Percentiles rank a stretch among this genome's conserved stretches.
Evolutionary conservation across 2,888 invertebrate genomes (phyloP).

Genomic region (Rotaria magnacalcarata): DNA sequence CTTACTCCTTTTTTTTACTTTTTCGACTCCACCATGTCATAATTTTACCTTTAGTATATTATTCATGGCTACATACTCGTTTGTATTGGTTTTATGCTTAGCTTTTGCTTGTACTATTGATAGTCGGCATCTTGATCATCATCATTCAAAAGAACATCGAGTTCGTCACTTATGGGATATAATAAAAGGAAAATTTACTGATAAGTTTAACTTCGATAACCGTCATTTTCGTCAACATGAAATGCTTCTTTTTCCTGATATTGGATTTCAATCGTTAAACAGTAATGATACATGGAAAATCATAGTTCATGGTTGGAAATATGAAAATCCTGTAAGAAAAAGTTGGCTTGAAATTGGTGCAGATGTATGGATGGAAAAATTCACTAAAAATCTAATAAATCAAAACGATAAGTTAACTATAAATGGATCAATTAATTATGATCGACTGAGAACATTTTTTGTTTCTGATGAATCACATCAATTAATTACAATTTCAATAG

Average conservation of each 20-base stretch:
- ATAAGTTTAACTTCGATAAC: neutral
- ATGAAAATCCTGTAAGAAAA: neutral
- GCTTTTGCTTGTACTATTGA: neutral
- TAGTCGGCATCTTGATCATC: neutral
- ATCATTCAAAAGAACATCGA: neutral
- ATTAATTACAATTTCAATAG: neutral
- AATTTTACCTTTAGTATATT: neutral
- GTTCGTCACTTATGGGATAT: neutral
- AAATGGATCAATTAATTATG: neutral
- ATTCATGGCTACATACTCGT: neutral
- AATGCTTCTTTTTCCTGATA: neutral
- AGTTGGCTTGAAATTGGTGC: neutral
- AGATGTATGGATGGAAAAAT: neutral
- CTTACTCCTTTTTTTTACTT: no score
- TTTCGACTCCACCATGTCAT: neutral
- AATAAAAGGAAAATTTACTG: neutral
- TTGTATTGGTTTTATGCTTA: neutral
- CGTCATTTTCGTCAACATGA: neutral
- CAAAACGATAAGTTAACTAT: neutral
- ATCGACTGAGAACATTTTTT: constrained; percentile 5
- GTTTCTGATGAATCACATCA: neutral
- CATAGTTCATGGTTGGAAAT: neutral
- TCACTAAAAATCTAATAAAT: neutral
- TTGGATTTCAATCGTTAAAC: neutral
- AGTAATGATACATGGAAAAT: neutral